A percentile compares a stretch with the other conserved stretches of the same genome.
These are phyloP conservation scores for Mesoclemmys tuberculata DNA, from an alignment of 2,113 vertebrate genomes.

Conservation along the genomic window DNA sequence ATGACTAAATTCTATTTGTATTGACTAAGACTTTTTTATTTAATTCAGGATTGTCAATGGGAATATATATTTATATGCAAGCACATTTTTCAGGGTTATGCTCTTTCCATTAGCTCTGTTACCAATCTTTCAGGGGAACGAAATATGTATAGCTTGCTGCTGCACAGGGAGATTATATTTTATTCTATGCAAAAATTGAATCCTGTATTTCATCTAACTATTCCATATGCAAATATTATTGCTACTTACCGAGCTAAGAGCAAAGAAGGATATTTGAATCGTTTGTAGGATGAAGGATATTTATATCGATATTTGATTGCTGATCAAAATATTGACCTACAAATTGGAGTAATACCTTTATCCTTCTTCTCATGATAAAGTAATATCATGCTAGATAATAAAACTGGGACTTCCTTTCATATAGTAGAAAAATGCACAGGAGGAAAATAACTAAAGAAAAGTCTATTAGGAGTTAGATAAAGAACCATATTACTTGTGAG, in stretches of 20 bases:
- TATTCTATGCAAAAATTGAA: not conserved
- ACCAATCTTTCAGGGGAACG: not conserved
- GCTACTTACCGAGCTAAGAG: not conserved
- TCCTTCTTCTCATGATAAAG: not conserved
- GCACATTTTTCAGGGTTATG: not conserved
- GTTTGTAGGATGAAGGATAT: not conserved
- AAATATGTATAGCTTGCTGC: not conserved
- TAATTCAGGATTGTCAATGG: not conserved
- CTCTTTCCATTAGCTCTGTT: not conserved
- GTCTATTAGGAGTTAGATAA: not conserved
- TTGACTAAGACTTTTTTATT: not conserved
- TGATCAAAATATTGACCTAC: not conserved
- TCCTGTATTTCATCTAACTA: not conserved
- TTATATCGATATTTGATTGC: not conserved
- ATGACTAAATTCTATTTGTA: not conserved
- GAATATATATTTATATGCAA: rapidly evolving
- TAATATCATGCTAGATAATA: not conserved
- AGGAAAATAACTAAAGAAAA: not conserved
- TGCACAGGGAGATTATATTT: not conserved
- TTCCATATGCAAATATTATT: rapidly evolving
- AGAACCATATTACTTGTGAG: not conserved
- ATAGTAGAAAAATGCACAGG: not conserved
- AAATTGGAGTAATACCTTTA: not conserved
- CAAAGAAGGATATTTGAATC: not conserved
- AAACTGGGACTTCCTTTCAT: not conserved